These are phyloP conservation scores for Butastur rufipennis DNA, from an alignment of 2,113 vertebrate species.

Conservation along the genomic window DNA sequence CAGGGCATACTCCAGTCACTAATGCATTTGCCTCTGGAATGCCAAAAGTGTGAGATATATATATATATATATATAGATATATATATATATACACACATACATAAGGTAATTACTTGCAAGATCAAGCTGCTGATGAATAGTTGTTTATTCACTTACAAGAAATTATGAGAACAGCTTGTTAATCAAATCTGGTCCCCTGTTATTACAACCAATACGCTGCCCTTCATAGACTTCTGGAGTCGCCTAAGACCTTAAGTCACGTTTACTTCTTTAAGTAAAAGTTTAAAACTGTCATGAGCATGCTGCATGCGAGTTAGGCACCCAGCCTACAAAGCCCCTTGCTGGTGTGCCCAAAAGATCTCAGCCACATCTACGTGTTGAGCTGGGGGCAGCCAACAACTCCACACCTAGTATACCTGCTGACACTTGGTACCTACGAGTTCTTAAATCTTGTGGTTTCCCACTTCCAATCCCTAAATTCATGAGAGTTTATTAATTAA, in stretches of 20 bases:
- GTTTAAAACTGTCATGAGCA: background rate
- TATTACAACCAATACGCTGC: background rate
- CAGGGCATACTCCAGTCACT: background rate
- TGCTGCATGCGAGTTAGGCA: background rate
- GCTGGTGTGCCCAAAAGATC: background rate
- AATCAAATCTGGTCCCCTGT: background rate
- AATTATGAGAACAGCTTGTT: background rate
- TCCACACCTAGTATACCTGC: background rate
- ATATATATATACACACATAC: background rate
- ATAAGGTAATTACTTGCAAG: background rate
- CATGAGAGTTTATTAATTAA: background rate
- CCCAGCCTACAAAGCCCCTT: background rate
- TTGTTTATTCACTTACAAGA: background rate
- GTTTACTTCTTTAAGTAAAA: background rate
- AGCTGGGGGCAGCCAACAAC: background rate
- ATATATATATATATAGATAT: background rate
- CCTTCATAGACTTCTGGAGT: background rate
- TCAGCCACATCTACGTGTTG: background rate
- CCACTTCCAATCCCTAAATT: background rate
- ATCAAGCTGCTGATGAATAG: background rate
- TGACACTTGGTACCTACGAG: background rate
- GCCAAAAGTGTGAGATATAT: background rate
- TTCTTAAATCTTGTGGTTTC: background rate
- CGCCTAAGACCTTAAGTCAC: fast-evolving
- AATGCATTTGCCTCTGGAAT: background rate